Evolutionary conservation across 2,113 vertebrate genomes (phyloP).

Genomic region (Gorsachius goisagi): DNA sequence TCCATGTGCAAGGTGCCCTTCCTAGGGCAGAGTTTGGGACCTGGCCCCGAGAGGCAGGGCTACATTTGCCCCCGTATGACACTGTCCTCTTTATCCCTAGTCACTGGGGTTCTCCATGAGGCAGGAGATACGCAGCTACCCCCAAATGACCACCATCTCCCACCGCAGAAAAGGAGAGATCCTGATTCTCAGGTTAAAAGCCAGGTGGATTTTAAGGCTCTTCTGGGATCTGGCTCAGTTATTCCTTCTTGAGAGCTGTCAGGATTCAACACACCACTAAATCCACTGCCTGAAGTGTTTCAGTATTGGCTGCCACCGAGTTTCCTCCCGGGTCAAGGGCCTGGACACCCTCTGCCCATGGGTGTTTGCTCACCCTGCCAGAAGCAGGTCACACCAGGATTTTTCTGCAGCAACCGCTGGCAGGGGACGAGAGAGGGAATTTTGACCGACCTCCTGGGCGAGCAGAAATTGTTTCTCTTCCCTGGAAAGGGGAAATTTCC

Average conservation of each 20-base stretch:
- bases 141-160: neutral
- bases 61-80: rapidly evolving
- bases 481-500: neutral
- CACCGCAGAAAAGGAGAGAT: neutral
- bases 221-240: neutral
- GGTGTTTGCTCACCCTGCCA: neutral
- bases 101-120: neutral
- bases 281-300: neutral
- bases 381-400: neutral
- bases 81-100: rapidly evolving
- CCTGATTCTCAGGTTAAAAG: neutral
- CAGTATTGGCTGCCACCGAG: neutral
- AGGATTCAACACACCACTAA: neutral
- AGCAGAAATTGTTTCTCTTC: neutral
- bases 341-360: neutral
- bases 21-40: neutral
- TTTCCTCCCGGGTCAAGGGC: neutral
- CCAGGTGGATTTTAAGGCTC: neutral
- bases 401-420: neutral
- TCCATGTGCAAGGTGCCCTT: neutral
- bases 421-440: neutral
- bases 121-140: neutral
- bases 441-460: neutral
- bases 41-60: neutral
- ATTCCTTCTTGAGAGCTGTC: neutral